phyloP scores from a whole-genome alignment of 2,113 vertebrate species.

The Nesoenas mayeri region DNA sequence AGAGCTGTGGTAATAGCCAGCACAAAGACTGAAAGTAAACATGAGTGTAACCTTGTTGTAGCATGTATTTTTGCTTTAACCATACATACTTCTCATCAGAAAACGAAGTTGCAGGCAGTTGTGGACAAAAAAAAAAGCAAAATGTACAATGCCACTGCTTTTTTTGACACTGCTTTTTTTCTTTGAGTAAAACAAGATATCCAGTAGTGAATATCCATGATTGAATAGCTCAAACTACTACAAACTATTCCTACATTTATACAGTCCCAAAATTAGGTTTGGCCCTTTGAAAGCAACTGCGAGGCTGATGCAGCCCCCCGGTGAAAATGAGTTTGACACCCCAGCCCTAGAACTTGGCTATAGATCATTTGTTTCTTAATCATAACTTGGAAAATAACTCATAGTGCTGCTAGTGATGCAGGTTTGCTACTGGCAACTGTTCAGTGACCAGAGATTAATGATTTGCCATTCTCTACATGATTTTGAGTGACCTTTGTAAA shows the following conservation, averaged over 20 bases:
- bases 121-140: not conserved
- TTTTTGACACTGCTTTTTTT: not conserved
- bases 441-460: not conserved
- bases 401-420: not conserved
- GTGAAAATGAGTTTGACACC: no score
- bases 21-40: not conserved
- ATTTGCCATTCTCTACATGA: not conserved
- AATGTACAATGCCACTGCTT: not conserved
- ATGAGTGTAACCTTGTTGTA: not conserved
- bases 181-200: not conserved
- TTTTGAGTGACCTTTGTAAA: not conserved
- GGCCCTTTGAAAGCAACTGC: no score
- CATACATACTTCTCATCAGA: not conserved
- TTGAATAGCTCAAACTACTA: not conserved
- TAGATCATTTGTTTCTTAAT: not conserved
- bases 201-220: not conserved
- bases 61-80: constrained; percentile 11
- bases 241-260: no score
- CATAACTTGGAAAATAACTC: not conserved
- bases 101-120: not conserved
- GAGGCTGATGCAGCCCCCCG: no score
- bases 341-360: not conserved
- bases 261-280: no score
- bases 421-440: not conserved
- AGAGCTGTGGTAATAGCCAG: not conserved